Base-by-base conservation (phyloP, 2,113 vertebrate species). In the Hystrix brachyura region DNA sequence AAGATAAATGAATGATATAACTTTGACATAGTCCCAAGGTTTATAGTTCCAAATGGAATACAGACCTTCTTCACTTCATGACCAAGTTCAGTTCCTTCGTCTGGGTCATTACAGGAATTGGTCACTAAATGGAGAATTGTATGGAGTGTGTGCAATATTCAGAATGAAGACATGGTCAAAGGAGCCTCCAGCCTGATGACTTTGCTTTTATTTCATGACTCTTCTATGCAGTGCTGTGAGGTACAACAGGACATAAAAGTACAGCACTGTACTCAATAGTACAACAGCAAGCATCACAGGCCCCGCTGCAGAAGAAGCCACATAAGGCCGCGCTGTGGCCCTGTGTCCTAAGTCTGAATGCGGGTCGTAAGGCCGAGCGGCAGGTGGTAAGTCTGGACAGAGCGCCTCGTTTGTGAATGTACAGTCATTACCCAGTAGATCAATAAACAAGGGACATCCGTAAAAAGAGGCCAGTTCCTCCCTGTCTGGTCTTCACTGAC, bases 211-310 rank as follows among this genome's bases (percentile, higher is more conserved):
- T 48, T 46, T 27, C 23, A 3, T 76, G 13, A 5, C 43, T 48
- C 72, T 12, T 46, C 25, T 3, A 74, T 25, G 10, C 71, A 74
- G 72, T 10, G 43, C 19, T 2, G 23, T 13, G 6, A 14, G 5
- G 19, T 27, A 43, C 1, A 74, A 25, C 10, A 23, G 21, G 25
- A 10, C n/a, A 46, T 46, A 38, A 25, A 74, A 74, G 5, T 27
- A 5, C 12, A 12, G 11, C 27, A 27, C 72, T 14, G 25, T 12
- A 1, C 1, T 11, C 7, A 14, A 23, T 23, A 14, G 21, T 4
- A 27, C 38, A 21, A 6, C 25, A 46, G 21, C 21, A 13, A 43
- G 25, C 2, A 13, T 46, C 2, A 43, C 21, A 25, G 71, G n/a
- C 71, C 10, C 7, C 11, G 71, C 38, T 25, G 21, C 0, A 1